phyloP scores from a whole-genome alignment of 64 coral and sea anemone genomes.

The Porites australiensis region DNA sequence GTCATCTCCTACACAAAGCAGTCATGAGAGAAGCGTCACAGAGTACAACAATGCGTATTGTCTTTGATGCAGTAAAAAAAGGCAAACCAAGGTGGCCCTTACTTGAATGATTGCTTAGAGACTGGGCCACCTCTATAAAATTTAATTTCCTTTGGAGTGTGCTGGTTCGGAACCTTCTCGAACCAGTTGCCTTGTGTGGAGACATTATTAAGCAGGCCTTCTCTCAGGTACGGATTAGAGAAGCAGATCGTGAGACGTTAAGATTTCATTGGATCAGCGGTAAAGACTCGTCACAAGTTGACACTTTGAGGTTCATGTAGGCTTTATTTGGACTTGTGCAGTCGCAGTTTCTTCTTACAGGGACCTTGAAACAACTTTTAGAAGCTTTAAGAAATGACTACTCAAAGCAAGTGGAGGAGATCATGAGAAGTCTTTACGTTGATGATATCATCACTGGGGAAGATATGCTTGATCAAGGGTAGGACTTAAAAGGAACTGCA shows the following conservation, averaged over 20 bases:
- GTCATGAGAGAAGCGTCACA: too few relatives aligned
- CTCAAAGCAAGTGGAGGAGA: conserved; percentile 44
- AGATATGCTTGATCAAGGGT: conserved; percentile 13
- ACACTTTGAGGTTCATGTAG: conserved; percentile 21
- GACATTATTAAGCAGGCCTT: too few relatives aligned
- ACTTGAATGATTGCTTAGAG: too few relatives aligned
- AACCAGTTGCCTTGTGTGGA: too few relatives aligned
- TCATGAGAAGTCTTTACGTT: neutral
- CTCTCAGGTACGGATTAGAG: too few relatives aligned
- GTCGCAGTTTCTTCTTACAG: conserved; percentile 25
- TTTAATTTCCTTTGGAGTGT: too few relatives aligned
- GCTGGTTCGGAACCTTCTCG: too few relatives aligned
- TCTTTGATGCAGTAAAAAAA: too few relatives aligned
- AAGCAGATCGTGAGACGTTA: too few relatives aligned
- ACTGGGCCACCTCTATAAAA: too few relatives aligned
- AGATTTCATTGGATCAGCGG: neutral
- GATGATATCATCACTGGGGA: neutral
- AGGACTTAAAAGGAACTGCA: conserved; percentile 17
- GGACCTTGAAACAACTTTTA: conserved; percentile 34
- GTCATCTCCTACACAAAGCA: conserved; percentile 41
- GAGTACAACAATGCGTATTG: too few relatives aligned
- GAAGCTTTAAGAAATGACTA: neutral
- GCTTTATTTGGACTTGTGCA: conserved; percentile 42
- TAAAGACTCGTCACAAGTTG: neutral
- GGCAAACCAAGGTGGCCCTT: too few relatives aligned